Evolutionary conservation across 2,797 vertebrate species (phyloP), one percentile per base, ranked within the genome.

Genomic region (Hippocampus kuda): DNA sequence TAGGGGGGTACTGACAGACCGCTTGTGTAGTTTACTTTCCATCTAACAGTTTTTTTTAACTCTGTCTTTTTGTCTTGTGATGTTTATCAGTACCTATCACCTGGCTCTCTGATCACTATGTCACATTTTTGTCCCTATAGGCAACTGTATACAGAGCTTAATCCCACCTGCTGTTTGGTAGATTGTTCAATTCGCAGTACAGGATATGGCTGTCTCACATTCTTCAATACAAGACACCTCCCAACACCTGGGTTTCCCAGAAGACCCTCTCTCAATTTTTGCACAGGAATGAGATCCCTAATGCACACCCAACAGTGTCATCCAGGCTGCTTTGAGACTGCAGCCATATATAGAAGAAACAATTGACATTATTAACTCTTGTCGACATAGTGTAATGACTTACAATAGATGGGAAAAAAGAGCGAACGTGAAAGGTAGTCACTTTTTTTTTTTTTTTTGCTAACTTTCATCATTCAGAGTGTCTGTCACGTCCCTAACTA

Each of bases 401-500:
- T n/a, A 38, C 7, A 38, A 38, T 38, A 11, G 59, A 20, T 18
- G 18, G 30, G 8, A 53, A 48, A 67, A 71, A 74, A 63, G 78
- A 81, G 71, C 71, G 68, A 75, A 70, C 61, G 69, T 71, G 38
- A 53, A 81, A 73, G 64, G 49, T 34, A 67, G 53, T 46, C 7
- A 66, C 66, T 34, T 6, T 6, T 34, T 34, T 1, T 34, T 6
- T 0, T 70, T 59, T 87, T 65, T 68, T 83, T 84, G 73, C 65
- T 78, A 76, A 81, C 77, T 84, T 81, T 79, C 90, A 91, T 92
- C 87, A 91, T 91, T 87, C 73, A 90, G 77, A 63, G 30, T 78
- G 60, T 79, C 78, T 79, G 78, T 81, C 81, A 69, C 77, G 88
- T 86, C 89, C 79, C 83, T 87, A 84, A 90, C 91, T 87, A 92